phyloP scores from a whole-genome alignment of 2,797 vertebrate species.

The Tapera naevia region DNA sequence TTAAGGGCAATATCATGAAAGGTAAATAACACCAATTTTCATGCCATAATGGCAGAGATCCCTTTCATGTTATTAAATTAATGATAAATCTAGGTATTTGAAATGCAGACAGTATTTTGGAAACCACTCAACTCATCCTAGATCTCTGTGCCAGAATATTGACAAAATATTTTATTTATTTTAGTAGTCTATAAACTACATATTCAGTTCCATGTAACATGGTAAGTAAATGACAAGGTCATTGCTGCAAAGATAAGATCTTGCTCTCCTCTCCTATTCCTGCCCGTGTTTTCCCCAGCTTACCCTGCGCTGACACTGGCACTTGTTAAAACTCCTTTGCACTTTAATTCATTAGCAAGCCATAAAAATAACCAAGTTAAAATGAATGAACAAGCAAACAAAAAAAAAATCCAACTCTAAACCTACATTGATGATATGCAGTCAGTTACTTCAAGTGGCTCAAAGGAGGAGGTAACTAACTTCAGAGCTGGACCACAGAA shows the following conservation, averaged over 20 bases:
- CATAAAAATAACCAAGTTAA: background rate
- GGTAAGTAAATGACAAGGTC: background rate
- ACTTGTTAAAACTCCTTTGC: background rate
- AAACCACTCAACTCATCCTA: background rate
- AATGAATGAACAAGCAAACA: background rate
- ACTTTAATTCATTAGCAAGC: background rate
- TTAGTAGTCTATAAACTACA: background rate
- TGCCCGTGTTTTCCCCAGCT: background rate
- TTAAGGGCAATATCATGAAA: background rate
- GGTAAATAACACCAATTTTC: background rate
- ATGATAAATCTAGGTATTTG: background rate
- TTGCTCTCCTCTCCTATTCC: background rate
- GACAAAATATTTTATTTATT: background rate
- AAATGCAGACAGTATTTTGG: background rate
- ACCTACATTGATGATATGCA: background rate
- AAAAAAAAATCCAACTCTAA: background rate
- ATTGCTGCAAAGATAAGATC: background rate
- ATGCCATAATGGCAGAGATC: background rate
- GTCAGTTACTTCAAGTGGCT: background rate
- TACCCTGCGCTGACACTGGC: background rate
- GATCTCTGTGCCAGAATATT: background rate
- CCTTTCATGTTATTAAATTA: background rate
- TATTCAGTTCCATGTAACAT: background rate
- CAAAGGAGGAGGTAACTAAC: background rate
- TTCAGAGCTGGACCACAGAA: background rate